Conservation (phyloP, 2,113 vertebrate genomes). For the Pelecanus crispus region DNA sequence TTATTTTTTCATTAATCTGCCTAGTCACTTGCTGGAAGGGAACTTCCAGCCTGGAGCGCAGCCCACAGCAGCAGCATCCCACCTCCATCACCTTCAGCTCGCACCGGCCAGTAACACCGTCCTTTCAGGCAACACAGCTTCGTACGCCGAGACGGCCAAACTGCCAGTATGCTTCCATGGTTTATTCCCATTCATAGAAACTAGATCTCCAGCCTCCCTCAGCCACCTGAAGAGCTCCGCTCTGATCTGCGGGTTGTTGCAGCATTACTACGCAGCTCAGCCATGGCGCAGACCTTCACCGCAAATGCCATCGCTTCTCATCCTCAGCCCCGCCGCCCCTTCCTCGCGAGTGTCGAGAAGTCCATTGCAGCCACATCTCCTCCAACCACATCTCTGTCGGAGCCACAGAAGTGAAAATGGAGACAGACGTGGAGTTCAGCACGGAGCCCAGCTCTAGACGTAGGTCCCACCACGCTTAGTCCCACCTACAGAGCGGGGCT, state of each 20-base stretch:
- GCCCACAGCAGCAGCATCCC: background rate
- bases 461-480: background rate
- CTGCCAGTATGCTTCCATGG: background rate
- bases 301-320: fast-evolving
- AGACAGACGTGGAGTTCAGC: background rate
- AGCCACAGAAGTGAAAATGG: background rate
- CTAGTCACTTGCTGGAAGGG: background rate
- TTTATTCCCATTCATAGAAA: background rate
- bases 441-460: background rate
- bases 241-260: too few species aligned
- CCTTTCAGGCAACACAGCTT: background rate
- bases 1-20: background rate
- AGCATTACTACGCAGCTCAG: background rate
- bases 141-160: background rate
- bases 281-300: too few species aligned
- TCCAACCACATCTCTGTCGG: background rate
- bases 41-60: background rate
- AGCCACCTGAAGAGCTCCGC: background rate
- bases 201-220: background rate
- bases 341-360: background rate
- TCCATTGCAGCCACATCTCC: background rate
- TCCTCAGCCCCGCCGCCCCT: background rate
- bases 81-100: background rate
- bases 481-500: background rate
- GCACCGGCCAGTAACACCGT: background rate